phyloP scores from a whole-genome alignment of 2,113 vertebrate genomes.

The Oreochromis aureus region DNA sequence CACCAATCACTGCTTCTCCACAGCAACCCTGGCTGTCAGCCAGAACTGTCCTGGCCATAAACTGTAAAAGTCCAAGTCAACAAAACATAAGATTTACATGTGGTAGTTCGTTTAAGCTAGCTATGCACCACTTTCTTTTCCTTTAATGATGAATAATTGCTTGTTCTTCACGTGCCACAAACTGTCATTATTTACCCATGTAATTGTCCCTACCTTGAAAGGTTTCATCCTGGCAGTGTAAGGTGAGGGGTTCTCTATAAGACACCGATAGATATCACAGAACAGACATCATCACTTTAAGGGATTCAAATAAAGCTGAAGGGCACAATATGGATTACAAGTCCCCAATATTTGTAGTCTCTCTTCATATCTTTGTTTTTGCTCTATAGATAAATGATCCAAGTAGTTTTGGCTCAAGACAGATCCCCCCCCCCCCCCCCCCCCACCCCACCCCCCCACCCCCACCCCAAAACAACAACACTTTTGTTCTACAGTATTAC shows the following conservation, averaged over 20 bases:
- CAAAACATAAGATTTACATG: background rate
- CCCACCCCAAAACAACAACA: too few relatives aligned
- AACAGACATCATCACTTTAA: background rate
- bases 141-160: background rate
- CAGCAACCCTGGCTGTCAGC: background rate
- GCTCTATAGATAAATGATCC: background rate
- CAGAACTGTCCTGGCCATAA: background rate
- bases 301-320: background rate
- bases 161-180: background rate
- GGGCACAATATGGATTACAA: background rate
- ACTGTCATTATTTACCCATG: background rate
- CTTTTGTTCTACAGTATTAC: too few relatives aligned
- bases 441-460: too few relatives aligned
- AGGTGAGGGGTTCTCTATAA: accelerated
- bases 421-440: background rate
- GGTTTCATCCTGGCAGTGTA: background rate
- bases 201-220: background rate
- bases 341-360: background rate
- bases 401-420: background rate
- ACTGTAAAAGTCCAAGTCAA: background rate
- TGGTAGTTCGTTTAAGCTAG: background rate
- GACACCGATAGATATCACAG: accelerated
- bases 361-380: background rate
- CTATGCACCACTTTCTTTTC: background rate
- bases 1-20: background rate